Base-by-base conservation (phyloP, 2,888 invertebrate genomes). In the Hyalella azteca region DNA sequence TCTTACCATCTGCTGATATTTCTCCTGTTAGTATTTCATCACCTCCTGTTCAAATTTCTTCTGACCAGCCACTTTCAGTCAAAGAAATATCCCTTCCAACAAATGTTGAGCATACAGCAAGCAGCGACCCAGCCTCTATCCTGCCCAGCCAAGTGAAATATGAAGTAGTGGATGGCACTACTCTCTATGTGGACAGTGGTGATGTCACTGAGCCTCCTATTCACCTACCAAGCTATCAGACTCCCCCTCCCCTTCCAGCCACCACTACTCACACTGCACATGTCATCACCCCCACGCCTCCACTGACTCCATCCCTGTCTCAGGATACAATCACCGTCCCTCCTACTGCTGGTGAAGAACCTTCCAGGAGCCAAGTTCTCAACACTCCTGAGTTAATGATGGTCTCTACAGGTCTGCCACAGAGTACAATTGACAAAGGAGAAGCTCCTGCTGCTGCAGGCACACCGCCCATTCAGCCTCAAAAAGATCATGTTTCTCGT, bases 81-180 rank as follows among this genome's bases (percentile, higher is more conserved):
- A n/a, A n/a, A n/a, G n/a, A n/a, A n/a, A n/a, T n/a, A n/a, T n/a
- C n/a, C n/a, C n/a, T n/a, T n/a, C n/a, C n/a, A n/a, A n/a, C n/a
- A n/a, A n/a, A n/a, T n/a, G n/a, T n/a, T n/a, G n/a, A n/a, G n/a
- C n/a, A n/a, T n/a, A n/a, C n/a, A n/a, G 66, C 66, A 29, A 36
- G 19, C 13, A 29, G 3, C 36, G 1, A 7, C 54, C 29, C 66
- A 36, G 3, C 66, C n/a, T 19, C 13, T 36, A 36, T 66, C 22
- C 36, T 36, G 19, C 36, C 66, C 5, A 66, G 66, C 66, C 2
- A 3, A n/a, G 36, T 36, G 4, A 36, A 66, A 22, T 66, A 29
- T 66, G 66, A 36, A 19, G 39, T 66, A 11, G 36, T 66, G 19
- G 66, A 66, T 66, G 66, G 66, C 29, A 66, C 66, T 36, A 66